Percentiles rank a stretch among this genome's conserved stretches.
Conservation (phyloP, 2,888 invertebrate species). For the Eupithecia insigniata region DNA sequence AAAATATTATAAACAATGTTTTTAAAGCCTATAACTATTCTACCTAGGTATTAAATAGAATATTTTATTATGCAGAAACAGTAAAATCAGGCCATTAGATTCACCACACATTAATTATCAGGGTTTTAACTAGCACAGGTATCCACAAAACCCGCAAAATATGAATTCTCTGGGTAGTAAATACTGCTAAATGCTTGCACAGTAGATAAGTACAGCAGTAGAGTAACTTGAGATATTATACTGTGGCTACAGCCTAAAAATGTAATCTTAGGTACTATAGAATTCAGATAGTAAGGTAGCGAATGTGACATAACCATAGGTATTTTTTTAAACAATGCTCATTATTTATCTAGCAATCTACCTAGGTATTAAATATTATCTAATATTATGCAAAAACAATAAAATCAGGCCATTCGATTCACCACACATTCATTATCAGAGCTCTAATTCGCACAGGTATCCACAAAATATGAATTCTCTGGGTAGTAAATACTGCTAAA, state of each 20-base stretch:
- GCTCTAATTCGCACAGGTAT: slow-evolving; percentile 21
- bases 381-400: not conserved
- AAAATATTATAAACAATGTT: too few species aligned
- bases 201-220: slow-evolving; percentile 7
- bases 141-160: slow-evolving; percentile 39
- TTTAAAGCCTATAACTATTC: too few species aligned
- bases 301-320: too few species aligned
- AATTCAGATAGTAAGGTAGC: too few species aligned
- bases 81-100: slow-evolving; percentile 6
- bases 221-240: not conserved
- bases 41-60: too few species aligned
- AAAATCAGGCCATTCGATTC: slow-evolving; percentile 4
- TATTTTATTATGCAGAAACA: not conserved
- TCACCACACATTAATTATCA: slow-evolving; percentile 21
- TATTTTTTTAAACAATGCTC: too few species aligned
- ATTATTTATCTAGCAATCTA: too few species aligned
- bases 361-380: too few species aligned
- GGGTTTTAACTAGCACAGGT: slow-evolving; percentile 18
- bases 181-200: slow-evolving; percentile 22
- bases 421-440: slow-evolving; percentile 21
- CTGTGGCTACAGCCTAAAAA: too few species aligned
- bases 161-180: slow-evolving; percentile 38
- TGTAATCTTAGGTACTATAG: too few species aligned
- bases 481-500: slow-evolving; percentile 29
- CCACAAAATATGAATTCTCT: slow-evolving; percentile 40